Conservation (phyloP, 2,797 vertebrate genomes). For the Falco novaeseelandiae region DNA sequence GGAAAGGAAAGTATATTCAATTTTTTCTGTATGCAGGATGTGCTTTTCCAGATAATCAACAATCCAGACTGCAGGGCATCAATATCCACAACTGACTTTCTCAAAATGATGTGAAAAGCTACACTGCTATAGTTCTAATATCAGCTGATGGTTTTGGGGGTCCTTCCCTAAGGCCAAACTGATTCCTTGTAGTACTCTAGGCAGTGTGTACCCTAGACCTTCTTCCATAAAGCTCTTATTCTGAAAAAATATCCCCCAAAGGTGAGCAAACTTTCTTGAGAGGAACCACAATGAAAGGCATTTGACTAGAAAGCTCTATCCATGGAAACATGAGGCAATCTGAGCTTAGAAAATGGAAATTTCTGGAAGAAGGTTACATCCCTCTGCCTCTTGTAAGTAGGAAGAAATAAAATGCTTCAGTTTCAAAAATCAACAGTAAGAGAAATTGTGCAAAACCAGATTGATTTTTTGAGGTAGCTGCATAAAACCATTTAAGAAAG, state of each 20-base stretch:
- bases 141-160: background rate
- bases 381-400: background rate
- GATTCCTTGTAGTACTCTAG: background rate
- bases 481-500: background rate
- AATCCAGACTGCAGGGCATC: background rate
- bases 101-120: background rate
- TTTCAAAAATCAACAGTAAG: constrained; percentile 1
- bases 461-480: constrained; percentile 25
- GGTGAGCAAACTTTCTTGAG: background rate
- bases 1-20: background rate
- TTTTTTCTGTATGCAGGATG: background rate
- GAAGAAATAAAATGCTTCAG: background rate
- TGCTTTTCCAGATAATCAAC: background rate
- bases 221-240: background rate
- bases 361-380: constrained; percentile 18
- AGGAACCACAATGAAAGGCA: background rate
- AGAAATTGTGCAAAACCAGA: background rate
- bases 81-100: background rate
- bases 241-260: background rate
- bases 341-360: background rate
- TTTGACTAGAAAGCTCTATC: background rate
- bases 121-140: background rate
- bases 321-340: background rate
- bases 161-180: background rate
- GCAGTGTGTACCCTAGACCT: background rate